A percentile compares a stretch with the other conserved stretches of the same genome.
phyloP scores from a whole-genome alignment of 2,888 invertebrate species.

The Spodoptera exigua region DNA sequence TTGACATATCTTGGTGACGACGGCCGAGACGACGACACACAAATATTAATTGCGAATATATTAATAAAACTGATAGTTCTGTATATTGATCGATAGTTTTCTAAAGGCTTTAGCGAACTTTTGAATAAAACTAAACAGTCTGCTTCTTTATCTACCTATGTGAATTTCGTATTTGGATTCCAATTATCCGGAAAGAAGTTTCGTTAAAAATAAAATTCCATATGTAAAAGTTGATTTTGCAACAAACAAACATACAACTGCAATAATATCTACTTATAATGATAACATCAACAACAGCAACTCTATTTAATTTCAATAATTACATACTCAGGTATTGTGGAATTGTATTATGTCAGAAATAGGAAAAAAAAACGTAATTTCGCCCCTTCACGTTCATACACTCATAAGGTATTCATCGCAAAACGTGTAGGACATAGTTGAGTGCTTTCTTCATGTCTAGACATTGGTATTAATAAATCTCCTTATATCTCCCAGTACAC shows the following conservation, averaged over 20 bases:
- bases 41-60: conserved; percentile 80
- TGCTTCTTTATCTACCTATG: too few relatives aligned
- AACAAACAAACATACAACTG: too few relatives aligned
- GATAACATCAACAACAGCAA: conserved; percentile 5
- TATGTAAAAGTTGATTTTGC: too few relatives aligned
- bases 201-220: too few relatives aligned
- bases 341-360: conserved; percentile 10
- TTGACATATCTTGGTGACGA: conserved; percentile 74
- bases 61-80: conserved; percentile 69
- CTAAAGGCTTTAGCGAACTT: conserved; percentile 25
- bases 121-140: conserved; percentile 7
- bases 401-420: conserved; percentile 45
- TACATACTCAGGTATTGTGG: background rate
- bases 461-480: conserved; percentile 45
- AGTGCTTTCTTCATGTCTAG: conserved; percentile 27
- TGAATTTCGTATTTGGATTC: too few relatives aligned
- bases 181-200: too few relatives aligned
- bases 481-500: conserved; percentile 39
- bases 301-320: background rate
- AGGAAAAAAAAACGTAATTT: conserved; percentile 13
- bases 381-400: conserved; percentile 20
- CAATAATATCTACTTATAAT: too few relatives aligned
- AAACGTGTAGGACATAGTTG: conserved; percentile 45
- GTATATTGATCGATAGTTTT: conserved; percentile 57
- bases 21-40: conserved; percentile 64